A percentile compares a stretch with the other conserved stretches of the same genome.
Conservation (phyloP, 2,797 vertebrate species). For the Echeneis naucrates region DNA sequence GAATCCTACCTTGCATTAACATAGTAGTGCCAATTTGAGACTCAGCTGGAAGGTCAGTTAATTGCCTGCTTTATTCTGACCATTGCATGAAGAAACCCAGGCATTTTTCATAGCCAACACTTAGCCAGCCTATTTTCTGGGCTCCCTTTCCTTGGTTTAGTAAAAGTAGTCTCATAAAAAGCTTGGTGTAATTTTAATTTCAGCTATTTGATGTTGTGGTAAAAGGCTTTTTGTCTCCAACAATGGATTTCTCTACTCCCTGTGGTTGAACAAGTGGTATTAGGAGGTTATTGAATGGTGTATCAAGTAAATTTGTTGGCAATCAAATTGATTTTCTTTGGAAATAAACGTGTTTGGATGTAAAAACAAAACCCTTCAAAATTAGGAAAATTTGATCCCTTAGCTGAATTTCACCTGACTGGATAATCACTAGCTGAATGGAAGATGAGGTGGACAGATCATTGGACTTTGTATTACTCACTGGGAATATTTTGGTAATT, state of each 20-base stretch:
- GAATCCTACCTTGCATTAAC: background rate
- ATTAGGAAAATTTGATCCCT: background rate
- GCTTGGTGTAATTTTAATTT: slow-evolving; percentile 38
- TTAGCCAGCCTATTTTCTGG: slow-evolving; percentile 8
- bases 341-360: background rate
- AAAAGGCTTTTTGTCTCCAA: slow-evolving; percentile 34
- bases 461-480: slow-evolving; percentile 20
- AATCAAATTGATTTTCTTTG: background rate
- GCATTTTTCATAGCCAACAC: slow-evolving; percentile 2
- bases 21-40: slow-evolving; percentile 15
- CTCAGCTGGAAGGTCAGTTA: slow-evolving; percentile 27
- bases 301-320: slow-evolving; percentile 1
- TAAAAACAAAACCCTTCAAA: background rate
- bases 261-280: slow-evolving; percentile 6
- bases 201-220: slow-evolving; percentile 23
- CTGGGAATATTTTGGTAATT: slow-evolving; percentile 36
- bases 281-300: background rate
- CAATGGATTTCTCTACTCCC: slow-evolving; percentile 26
- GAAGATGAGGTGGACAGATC: slow-evolving; percentile 6
- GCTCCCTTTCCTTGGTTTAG: slow-evolving; percentile 11
- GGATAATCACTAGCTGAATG: background rate
- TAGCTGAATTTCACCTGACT: background rate
- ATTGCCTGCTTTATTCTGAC: slow-evolving; percentile 4
- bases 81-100: slow-evolving; percentile 17
- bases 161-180: slow-evolving; percentile 18